phyloP scores from a whole-genome alignment of 1,140 invertebrate genomes.

The Drosophila baimaii region DNA sequence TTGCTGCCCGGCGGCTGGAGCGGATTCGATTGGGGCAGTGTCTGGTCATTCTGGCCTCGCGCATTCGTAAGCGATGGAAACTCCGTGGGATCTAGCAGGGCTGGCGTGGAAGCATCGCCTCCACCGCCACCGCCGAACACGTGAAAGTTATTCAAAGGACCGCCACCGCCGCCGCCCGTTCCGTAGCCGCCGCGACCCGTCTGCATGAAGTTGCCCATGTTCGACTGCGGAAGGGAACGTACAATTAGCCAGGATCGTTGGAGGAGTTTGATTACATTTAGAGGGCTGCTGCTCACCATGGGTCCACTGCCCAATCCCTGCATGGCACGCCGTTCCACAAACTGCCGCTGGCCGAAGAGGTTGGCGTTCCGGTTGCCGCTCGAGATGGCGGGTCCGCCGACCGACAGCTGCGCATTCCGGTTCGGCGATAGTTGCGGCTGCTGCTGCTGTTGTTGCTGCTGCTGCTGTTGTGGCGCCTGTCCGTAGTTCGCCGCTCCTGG shows the following conservation, averaged over 20 bases:
- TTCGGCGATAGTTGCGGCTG: conserved; percentile 88
- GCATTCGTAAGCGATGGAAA: conserved; percentile 95
- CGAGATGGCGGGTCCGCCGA: conserved; percentile 85
- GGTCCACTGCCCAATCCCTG: conserved; percentile 84
- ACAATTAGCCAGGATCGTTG: conserved; percentile 12
- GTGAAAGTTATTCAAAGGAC: conserved; percentile 88
- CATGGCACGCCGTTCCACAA: conserved; percentile 91
- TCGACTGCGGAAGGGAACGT: conserved; percentile 63
- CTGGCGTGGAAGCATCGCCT: conserved; percentile 90
- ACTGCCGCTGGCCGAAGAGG: conserved; percentile 89
- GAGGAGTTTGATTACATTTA: neutral
- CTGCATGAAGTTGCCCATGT: conserved; percentile 84
- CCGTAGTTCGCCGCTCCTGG: conserved; percentile 83
- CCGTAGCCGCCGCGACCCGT: conserved; percentile 87
- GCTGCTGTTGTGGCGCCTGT: conserved; percentile 85
- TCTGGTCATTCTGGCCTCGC: conserved; percentile 89
- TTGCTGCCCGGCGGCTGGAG: conserved; percentile 94
- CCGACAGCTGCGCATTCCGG: conserved; percentile 84
- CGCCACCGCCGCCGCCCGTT: conserved; percentile 85
- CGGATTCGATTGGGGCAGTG: conserved; percentile 90
- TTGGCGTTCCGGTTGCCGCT: conserved; percentile 86
- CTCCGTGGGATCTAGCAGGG: conserved; percentile 93
- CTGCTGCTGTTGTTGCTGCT: conserved; percentile 85
- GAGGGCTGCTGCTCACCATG: conserved; percentile 63
- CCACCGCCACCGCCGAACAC: conserved; percentile 88